Percentiles rank a stretch among this genome's conserved stretches.
phyloP scores from a whole-genome alignment of 2,888 invertebrate species.

The Leptopilina syphax region DNA sequence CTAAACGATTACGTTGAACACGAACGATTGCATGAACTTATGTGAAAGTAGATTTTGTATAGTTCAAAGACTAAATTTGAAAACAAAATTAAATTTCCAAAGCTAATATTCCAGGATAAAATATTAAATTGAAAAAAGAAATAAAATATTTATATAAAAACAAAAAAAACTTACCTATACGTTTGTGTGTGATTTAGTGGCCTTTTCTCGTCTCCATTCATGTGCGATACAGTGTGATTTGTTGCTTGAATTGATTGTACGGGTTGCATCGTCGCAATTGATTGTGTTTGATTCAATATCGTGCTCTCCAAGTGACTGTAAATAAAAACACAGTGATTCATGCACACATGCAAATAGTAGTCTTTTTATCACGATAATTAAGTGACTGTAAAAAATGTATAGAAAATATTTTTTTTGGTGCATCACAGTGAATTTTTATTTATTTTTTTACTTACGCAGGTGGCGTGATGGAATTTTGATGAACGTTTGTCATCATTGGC shows the following conservation, averaged over 20 bases:
- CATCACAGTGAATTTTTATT: background rate
- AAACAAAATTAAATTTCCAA: too few relatives aligned
- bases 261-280: constrained; percentile 62
- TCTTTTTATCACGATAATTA: constrained; percentile 4
- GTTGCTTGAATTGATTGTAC: constrained; percentile 65
- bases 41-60: too few relatives aligned
- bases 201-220: constrained; percentile 83
- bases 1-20: too few relatives aligned
- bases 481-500: constrained; percentile 66
- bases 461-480: constrained; percentile 70
- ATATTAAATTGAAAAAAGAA: too few relatives aligned
- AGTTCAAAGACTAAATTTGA: too few relatives aligned
- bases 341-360: constrained; percentile 55
- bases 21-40: too few relatives aligned
- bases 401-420: constrained; percentile 13
- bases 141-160: background rate
- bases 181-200: constrained; percentile 85
- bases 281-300: constrained; percentile 62
- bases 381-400: background rate
- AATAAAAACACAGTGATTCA: constrained; percentile 63
- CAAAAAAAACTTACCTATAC: constrained; percentile 81
- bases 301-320: constrained; percentile 70
- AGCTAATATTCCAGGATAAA: too few relatives aligned
- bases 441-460: constrained; percentile 66
- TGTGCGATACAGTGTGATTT: constrained; percentile 62